Evolutionary conservation across 1,140 invertebrate species (phyloP).

Genomic region (Berghia stephanieae): DNA sequence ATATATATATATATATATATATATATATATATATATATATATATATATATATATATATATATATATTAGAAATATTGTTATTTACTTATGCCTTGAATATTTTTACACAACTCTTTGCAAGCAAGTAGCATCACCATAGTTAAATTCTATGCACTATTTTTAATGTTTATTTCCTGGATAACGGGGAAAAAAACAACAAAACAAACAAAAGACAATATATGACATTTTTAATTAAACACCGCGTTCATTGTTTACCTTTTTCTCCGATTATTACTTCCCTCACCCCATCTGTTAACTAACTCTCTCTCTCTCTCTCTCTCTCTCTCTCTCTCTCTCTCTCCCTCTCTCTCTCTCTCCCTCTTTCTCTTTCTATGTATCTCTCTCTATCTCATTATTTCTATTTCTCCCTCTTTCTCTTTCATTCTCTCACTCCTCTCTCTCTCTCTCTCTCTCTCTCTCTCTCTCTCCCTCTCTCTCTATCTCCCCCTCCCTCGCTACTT

Average conservation of each 20-base stretch:
- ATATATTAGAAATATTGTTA: too few relatives aligned
- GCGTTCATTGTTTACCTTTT: neutral
- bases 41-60: too few relatives aligned
- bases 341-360: neutral
- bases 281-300: neutral
- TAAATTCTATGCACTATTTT: neutral
- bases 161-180: too few relatives aligned
- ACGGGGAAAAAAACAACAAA: too few relatives aligned
- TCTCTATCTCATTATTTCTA: neutral
- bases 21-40: too few relatives aligned
- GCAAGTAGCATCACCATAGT: neutral
- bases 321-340: slow-evolving; percentile 4
- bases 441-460: neutral
- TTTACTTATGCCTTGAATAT: too few relatives aligned
- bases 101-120: too few relatives aligned
- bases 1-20: too few relatives aligned
- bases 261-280: neutral
- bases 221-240: too few relatives aligned
- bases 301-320: slow-evolving; percentile 19
- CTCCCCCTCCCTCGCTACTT: too few relatives aligned
- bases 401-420: neutral
- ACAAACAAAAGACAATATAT: too few relatives aligned
- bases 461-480: slow-evolving; percentile 11
- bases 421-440: too few relatives aligned
- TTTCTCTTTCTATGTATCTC: neutral